Percentiles rank a stretch among this genome's conserved stretches.
phyloP scores from a whole-genome alignment of 2,888 invertebrate species.

The Dolichomitus sp. region DNA sequence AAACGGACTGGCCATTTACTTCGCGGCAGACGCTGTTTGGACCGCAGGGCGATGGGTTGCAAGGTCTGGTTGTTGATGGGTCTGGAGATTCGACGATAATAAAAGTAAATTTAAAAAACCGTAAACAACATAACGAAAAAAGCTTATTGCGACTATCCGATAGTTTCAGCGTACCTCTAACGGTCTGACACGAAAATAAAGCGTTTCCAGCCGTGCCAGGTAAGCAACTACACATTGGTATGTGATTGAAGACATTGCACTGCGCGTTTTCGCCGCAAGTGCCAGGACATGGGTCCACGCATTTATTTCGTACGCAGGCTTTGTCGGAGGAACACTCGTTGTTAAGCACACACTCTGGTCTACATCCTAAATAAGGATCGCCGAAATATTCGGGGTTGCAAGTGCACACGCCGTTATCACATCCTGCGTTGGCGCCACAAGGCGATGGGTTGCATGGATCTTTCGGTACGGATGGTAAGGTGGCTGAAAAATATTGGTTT shows the following conservation, averaged over 20 bases:
- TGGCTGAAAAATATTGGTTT: constrained; percentile 35
- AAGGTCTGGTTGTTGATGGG: constrained; percentile 85
- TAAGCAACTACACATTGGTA: constrained; percentile 92
- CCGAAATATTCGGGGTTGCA: constrained; percentile 85
- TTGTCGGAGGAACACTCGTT: constrained; percentile 85
- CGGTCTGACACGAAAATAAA: constrained; percentile 83
- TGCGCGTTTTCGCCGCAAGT: constrained; percentile 88
- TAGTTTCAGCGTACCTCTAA: constrained; percentile 79
- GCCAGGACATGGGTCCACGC: constrained; percentile 86
- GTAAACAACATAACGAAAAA: neutral
- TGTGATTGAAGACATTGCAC: constrained; percentile 92
- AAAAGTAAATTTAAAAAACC: neutral
- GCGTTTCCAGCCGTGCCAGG: constrained; percentile 86
- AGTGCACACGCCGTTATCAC: constrained; percentile 85
- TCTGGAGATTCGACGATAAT: constrained; percentile 65
- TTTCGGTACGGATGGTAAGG: constrained; percentile 26
- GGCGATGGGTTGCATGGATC: constrained; percentile 85
- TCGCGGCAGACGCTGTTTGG: constrained; percentile 90
- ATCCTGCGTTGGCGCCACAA: constrained; percentile 87
- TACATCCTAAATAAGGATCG: constrained; percentile 86
- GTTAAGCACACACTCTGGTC: constrained; percentile 87
- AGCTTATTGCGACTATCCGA: too few species aligned
- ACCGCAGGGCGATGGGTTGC: constrained; percentile 90
- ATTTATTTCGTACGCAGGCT: constrained; percentile 87
- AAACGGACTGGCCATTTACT: constrained; percentile 89